A percentile compares a stretch with the other conserved stretches of the same genome.
These are phyloP conservation scores for Candidula unifasciata DNA, from an alignment of 2,888 invertebrate species.

Conservation along the genomic window DNA sequence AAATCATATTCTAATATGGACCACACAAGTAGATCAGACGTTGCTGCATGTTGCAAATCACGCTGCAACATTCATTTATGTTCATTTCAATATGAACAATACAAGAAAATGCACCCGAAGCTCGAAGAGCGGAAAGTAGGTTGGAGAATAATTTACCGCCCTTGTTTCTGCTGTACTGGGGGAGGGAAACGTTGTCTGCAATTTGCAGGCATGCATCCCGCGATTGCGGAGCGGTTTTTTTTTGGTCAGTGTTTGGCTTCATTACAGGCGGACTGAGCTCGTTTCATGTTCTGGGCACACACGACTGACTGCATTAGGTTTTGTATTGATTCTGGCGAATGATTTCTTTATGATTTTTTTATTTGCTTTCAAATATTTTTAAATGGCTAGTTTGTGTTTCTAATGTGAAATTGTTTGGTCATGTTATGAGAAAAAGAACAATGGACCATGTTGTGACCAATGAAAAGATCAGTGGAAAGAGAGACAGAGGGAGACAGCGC, in stretches of 20 bases:
- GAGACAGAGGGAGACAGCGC: too few species aligned
- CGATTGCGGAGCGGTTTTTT: not conserved
- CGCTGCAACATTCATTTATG: too few species aligned
- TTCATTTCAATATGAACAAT: not conserved
- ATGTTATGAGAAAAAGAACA: too few species aligned
- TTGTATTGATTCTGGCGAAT: not conserved
- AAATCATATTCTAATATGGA: not conserved
- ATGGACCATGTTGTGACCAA: too few species aligned
- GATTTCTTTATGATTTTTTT: too few species aligned
- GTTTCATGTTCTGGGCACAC: too few species aligned
- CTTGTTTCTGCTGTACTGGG: not conserved
- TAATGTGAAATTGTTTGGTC: too few species aligned
- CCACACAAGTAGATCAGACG: not conserved
- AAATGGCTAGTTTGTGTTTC: too few species aligned
- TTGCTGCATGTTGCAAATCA: too few species aligned
- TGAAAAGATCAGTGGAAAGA: too few species aligned
- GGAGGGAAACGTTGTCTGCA: not conserved
- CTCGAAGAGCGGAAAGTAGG: not conserved
- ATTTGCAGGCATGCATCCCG: not conserved
- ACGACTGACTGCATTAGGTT: not conserved
- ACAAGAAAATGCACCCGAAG: not conserved
- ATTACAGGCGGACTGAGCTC: not conserved
- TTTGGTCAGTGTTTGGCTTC: not conserved
- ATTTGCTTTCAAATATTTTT: too few species aligned
- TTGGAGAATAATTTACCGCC: not conserved